Base-by-base conservation (phyloP, 1,140 invertebrate genomes). In the Heliconius himera region DNA sequence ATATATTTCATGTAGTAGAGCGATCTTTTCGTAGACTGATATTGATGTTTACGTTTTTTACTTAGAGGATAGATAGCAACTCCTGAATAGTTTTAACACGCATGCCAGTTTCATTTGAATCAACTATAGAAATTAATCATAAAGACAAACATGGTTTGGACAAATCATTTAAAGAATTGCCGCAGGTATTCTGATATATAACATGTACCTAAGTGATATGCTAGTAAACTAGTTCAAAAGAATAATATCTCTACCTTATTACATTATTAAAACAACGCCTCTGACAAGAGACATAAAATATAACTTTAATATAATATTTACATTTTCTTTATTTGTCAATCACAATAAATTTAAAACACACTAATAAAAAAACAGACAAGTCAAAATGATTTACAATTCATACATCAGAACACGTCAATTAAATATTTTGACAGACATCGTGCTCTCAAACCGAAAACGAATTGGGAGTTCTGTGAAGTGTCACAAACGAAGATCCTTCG, bases 401-500 rank as follows among this genome's bases (percentile, higher is more conserved):
- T 54, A 70, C 78, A 66, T 66, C 41, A 70, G 74, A 11, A 51
- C 60, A 49, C 38, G 71, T 78, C 77, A 78, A 78, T 78, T 78
- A 74, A 41, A 78, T 54, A 41, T 70, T 78, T 78, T 73, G 38
- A 73, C 38, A 76, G 73, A 70, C 54, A 20, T 66, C 60, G 60
- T 2, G 60, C 26, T 66, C 60, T 22, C 26, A 54, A 70, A 70
- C 60, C 49, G 20, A 38, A 56, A 78, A 22, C 36, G 73, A 33
- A 74, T 38, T 72, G 74, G 74, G 76, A 56, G 71, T 75, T 81
- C 81, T 76, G n/a, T 77, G 77, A 83, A 85, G 79, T 83, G 81
- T 82, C 88, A 79, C 78, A 76, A 78, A 82, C 82, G 78, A 46
- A 81, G 82, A 84, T 84, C 80, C 81, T 83, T 78, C 83, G 78